phyloP scores from a whole-genome alignment of 2,888 invertebrate species.

The Thyatira batis region DNA sequence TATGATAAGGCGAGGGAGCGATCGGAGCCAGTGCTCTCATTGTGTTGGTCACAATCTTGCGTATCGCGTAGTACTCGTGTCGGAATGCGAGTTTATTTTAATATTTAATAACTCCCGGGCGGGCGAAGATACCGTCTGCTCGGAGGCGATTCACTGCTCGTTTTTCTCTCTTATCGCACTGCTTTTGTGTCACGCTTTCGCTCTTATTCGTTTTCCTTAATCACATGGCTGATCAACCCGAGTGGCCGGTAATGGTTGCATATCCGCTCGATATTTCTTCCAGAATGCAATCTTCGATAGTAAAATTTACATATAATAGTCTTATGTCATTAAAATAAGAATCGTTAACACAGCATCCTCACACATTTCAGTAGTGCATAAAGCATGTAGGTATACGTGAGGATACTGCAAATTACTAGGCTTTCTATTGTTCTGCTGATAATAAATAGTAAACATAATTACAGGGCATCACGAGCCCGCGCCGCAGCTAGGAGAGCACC shows the following conservation, averaged over 20 bases:
- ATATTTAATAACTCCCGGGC: conserved; percentile 81
- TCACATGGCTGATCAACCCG: conserved; percentile 64
- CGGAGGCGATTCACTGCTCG: conserved; percentile 71
- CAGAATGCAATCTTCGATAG: conserved; percentile 10
- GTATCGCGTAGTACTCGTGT: conserved; percentile 78
- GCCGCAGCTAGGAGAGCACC: conserved; percentile 55
- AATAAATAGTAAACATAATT: conserved; percentile 69
- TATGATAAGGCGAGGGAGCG: conserved; percentile 74
- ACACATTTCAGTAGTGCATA: background rate
- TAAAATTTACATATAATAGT: background rate
- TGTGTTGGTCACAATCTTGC: conserved; percentile 77
- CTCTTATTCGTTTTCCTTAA: conserved; percentile 74
- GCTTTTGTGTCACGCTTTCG: conserved; percentile 78
- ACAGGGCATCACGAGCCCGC: conserved; percentile 59
- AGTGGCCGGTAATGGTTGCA: conserved; percentile 53
- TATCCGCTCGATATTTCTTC: conserved; percentile 34
- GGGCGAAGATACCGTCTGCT: conserved; percentile 74
- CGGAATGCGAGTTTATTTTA: conserved; percentile 81
- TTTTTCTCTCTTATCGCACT: conserved; percentile 75
- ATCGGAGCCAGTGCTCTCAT: conserved; percentile 72
- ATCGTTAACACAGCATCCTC: background rate
- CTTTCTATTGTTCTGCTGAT: conserved; percentile 48
- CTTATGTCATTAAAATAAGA: background rate
- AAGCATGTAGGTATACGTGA: background rate
- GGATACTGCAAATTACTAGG: conserved; percentile 32